Conservation (phyloP, 1,140 invertebrate species). For the Drosophila auraria region DNA sequence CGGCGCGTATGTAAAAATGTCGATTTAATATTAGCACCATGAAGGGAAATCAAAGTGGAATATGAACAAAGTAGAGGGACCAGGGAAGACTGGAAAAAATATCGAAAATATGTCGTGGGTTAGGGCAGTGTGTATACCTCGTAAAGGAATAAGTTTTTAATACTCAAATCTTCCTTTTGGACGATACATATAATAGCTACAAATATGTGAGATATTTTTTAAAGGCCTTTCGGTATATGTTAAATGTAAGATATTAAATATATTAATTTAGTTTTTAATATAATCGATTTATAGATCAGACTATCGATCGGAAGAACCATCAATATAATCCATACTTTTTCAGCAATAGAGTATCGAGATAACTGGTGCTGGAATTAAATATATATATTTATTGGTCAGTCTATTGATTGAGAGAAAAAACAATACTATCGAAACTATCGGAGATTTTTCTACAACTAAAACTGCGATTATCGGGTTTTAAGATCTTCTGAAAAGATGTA, state of each 20-base stretch:
- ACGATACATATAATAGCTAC: not conserved
- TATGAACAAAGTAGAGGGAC: constrained; percentile 40
- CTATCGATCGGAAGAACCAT: no score
- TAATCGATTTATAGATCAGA: no score
- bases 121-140: not conserved
- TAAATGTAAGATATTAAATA: no score
- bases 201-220: no score
- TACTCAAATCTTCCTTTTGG: not conserved
- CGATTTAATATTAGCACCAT: constrained; percentile 79
- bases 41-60: constrained; percentile 71
- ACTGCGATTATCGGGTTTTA: not conserved
- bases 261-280: no score
- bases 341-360: not conserved
- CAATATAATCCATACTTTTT: not conserved
- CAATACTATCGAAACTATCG: not conserved
- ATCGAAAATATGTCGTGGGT: not conserved
- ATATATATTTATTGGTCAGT: not conserved
- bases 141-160: no score
- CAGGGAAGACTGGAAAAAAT: not conserved
- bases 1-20: constrained; percentile 60
- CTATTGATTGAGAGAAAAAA: not conserved
- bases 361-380: not conserved
- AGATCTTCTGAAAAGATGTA: no score
- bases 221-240: no score
- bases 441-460: not conserved